Evolutionary conservation across 1,140 invertebrate genomes (phyloP).

Genomic region (Atta texana): DNA sequence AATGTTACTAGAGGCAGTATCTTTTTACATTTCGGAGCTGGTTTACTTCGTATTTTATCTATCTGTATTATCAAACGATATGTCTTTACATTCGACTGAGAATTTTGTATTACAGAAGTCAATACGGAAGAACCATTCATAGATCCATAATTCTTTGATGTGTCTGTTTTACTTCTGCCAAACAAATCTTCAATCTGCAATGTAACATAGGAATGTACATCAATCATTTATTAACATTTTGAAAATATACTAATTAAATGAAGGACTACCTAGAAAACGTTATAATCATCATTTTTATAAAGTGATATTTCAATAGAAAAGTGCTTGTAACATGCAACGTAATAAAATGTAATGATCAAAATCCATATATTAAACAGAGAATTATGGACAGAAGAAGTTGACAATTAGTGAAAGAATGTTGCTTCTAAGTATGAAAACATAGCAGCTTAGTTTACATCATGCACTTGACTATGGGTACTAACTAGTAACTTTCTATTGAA

Average conservation of each 20-base stretch:
- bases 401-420: too few species aligned
- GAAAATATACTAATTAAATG: background rate
- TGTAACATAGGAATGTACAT: background rate
- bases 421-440: too few species aligned
- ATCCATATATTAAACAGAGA: too few species aligned
- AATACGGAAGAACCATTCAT: constrained; percentile 32
- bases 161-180: constrained; percentile 11
- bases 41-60: constrained; percentile 79
- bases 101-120: constrained; percentile 5
- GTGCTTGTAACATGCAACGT: too few species aligned
- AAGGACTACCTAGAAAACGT: too few species aligned
- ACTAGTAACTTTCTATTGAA: too few species aligned
- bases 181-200: constrained; percentile 46
- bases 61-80: constrained; percentile 82
- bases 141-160: background rate
- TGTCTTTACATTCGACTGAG: constrained; percentile 45
- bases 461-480: too few species aligned
- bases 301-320: too few species aligned
- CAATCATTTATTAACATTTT: constrained; percentile 28
- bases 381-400: too few species aligned
- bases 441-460: too few species aligned
- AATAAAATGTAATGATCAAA: too few species aligned
- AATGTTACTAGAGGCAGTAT: background rate
- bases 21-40: constrained; percentile 72
- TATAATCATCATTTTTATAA: too few species aligned